A percentile compares a stretch with the other conserved stretches of the same genome.
Conservation (phyloP, 2,888 invertebrate species). For the Phengaris alcon region DNA sequence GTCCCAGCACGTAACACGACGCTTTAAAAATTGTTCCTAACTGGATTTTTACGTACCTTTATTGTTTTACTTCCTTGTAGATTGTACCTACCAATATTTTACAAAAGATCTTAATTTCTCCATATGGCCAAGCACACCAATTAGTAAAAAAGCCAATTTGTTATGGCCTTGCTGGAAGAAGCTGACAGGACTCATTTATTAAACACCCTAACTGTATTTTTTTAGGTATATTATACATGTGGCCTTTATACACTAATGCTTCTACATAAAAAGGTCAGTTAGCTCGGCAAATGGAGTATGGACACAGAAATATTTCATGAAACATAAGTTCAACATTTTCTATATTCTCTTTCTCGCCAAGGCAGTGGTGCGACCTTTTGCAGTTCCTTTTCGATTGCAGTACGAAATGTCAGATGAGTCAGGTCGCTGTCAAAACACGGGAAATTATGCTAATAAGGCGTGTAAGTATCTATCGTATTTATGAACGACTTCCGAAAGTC, state of each 20-base stretch:
- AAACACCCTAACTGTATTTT: background rate
- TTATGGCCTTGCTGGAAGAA: background rate
- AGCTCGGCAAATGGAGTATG: background rate
- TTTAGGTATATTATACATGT: background rate
- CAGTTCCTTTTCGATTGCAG: constrained; percentile 11
- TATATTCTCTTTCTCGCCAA: background rate
- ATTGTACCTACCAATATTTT: no score
- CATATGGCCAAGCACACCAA: background rate
- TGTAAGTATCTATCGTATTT: background rate
- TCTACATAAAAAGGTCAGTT: background rate
- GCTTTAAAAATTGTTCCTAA: no score
- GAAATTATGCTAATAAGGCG: background rate
- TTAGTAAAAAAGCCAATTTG: constrained; percentile 1
- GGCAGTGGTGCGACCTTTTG: background rate
- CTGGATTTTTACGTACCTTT: no score
- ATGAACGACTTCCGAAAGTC: constrained; percentile 1
- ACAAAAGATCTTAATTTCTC: background rate
- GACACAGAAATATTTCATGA: background rate
- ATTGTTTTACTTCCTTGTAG: no score
- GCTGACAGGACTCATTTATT: constrained; percentile 8
- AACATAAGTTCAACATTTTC: constrained; percentile 16
- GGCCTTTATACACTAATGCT: background rate
- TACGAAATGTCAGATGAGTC: constrained; percentile 23
- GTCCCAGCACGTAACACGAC: no score
- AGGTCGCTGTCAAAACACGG: background rate